Evolutionary conservation across 2,888 invertebrate genomes (phyloP), one percentile per base, ranked within the genome.

Genomic region (Mimas tiliae): DNA sequence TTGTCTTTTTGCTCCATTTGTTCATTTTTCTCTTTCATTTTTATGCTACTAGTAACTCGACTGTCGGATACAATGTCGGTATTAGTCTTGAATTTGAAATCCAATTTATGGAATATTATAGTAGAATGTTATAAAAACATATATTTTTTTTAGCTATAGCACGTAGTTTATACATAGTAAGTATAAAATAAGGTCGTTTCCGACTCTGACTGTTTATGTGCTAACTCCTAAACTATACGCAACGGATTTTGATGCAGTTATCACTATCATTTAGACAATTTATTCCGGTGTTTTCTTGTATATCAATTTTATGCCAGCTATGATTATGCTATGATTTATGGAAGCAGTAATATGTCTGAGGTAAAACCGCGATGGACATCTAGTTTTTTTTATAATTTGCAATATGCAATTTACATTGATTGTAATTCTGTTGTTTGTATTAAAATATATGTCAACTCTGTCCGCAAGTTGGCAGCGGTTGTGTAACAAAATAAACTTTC

Each of bases 401-500:
- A 27, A 27, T 38, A 38, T 64, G 42, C 42, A 21, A 64, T 52
- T 42, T 53, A 16, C 12, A 53, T 12, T 64, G n/a, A 27, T 27
- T 33, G 45, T 55, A 55, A 47, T 55, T 33, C 9, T 33, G 45
- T 62, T 63, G 34, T 38, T 47, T 63, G 68, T 71, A 71, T 72
- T 73, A 71, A 73, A 77, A 74, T 75, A 70, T 77, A 70, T 73
- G 70, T 69, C 71, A 71, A 72, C 65, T 62, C 53, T 66, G 66
- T 72, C 64, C 72, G 55, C 71, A 72, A 74, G 72, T 73, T 75
- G 74, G 72, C 77, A 69, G 70, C 65, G 68, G 65, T 72, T 63
- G 78, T 82, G 76, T 78, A 83, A 86, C 85, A 27, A 86, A 84
- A 80, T 81, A 80, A 90, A 89, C 82, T 90, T 90, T 86, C 74